Evolutionary conservation across 2,797 vertebrate genomes (phyloP), one percentile per base, ranked within the genome.

Genomic region (Microctenopoma steveboyesi): DNA sequence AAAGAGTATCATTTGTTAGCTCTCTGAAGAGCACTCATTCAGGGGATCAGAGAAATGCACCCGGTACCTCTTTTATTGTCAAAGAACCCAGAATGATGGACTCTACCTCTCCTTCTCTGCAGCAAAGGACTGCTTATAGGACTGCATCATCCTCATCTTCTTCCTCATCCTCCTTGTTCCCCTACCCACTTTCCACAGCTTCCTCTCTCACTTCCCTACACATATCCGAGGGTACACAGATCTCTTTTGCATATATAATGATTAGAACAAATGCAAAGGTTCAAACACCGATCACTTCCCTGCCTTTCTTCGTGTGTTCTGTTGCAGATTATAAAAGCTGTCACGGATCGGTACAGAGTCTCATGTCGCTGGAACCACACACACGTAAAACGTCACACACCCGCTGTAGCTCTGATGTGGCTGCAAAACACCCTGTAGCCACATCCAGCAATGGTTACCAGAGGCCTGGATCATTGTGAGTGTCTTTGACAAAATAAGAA

Each of bases 401-500:
- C 13, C 86, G 83, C 68, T 82, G 95, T 78, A 63, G 79, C 63
- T 82, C 89, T 0, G 95, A 97, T 48, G 82, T 97, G 82, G 95
- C 94, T 48, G 84, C 92, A 1, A 97, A 96, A 92, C 93, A 89
- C 87, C 87, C 92, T 27, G 87, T 92, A 18, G 92, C 95, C 9
- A 90, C 92, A 15, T 91, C 96, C 35, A 97, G 93, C 89, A 99
- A 98, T 13, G 96, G 96, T 58, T 99, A 98, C 91, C 96, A 98
- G 88, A 95, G 93, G 74, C 97, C 97, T 0, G 96, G 94, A 76
- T 96, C 96, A 54, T 80, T 97, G 98, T 99, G 94, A 97, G 98
- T 81, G 22, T 22, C 22, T 22, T 22, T 22, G 22, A 22, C 22
- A 22, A 1, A 22, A 22, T 22, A 22, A 22, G 22, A 22, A 22